A percentile compares a stretch with the other conserved stretches of the same genome.
phyloP scores from a whole-genome alignment of 2,113 vertebrate species.

The Ardeotis arabs region DNA sequence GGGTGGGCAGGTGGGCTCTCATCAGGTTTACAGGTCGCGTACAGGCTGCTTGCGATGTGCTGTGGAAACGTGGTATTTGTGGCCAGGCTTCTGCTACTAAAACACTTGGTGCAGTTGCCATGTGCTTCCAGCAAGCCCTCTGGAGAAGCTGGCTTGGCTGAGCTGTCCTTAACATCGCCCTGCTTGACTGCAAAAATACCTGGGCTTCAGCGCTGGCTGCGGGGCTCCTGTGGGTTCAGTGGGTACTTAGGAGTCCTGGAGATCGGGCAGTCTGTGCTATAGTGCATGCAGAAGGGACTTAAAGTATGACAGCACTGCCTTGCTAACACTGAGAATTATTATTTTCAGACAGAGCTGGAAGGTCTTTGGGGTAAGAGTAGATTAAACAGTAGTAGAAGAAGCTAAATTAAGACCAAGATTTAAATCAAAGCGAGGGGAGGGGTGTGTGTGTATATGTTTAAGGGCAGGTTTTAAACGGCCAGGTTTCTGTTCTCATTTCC shows the following conservation, averaged over 20 bases:
- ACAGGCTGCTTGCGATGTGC: rapidly evolving
- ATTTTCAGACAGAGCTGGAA: not conserved
- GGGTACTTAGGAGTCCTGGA: not conserved
- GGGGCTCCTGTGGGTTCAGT: not conserved
- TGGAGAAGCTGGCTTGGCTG: not conserved
- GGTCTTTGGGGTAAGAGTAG: not conserved
- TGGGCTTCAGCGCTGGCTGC: not conserved
- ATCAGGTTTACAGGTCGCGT: rapidly evolving
- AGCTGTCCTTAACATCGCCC: not conserved
- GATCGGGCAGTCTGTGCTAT: not conserved
- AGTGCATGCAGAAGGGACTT: not conserved
- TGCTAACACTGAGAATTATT: not conserved
- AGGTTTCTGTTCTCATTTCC: not conserved
- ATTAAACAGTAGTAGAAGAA: not conserved
- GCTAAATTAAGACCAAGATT: not conserved
- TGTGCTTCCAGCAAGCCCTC: not conserved
- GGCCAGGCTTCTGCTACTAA: not conserved
- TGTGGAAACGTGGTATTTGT: rapidly evolving
- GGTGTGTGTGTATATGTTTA: rapidly evolving
- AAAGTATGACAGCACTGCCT: not conserved
- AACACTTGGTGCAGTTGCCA: not conserved
- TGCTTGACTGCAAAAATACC: not conserved
- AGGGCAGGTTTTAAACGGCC: not conserved
- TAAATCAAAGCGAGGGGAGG: not conserved
- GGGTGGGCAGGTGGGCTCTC: not conserved